Conservation (phyloP, 2,113 vertebrate genomes). For the Tupaia chinensis region DNA sequence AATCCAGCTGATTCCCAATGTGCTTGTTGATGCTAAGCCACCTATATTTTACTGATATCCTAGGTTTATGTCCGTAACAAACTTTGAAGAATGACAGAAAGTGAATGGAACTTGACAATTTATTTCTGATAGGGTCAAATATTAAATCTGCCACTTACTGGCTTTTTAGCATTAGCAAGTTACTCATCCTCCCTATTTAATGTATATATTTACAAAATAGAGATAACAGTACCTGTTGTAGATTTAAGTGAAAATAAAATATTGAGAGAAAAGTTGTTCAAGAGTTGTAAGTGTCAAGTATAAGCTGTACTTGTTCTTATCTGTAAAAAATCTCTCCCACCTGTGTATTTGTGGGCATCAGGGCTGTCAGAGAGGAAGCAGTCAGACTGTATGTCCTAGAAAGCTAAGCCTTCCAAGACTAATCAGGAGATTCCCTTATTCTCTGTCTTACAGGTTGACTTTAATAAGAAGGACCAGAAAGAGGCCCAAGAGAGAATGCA, state of each 20-base stretch:
- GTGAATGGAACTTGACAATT: background rate
- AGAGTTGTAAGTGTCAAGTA: background rate
- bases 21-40: background rate
- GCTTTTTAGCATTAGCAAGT: background rate
- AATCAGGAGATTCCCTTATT: background rate
- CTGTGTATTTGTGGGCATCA: background rate
- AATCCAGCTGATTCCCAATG: background rate
- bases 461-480: background rate
- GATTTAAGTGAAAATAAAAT: background rate
- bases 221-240: background rate
- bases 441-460: background rate
- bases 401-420: background rate
- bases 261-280: background rate
- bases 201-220: background rate
- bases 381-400: accelerated
- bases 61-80: background rate
- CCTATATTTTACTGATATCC: background rate
- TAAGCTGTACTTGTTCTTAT: too few relatives aligned
- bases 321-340: background rate
- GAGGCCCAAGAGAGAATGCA: background rate
- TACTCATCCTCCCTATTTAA: background rate
- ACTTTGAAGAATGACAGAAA: background rate
- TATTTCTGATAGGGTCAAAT: background rate
- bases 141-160: background rate
- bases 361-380: background rate